Conservation (phyloP, 2,888 invertebrate species). For the Ceramica pisi region DNA sequence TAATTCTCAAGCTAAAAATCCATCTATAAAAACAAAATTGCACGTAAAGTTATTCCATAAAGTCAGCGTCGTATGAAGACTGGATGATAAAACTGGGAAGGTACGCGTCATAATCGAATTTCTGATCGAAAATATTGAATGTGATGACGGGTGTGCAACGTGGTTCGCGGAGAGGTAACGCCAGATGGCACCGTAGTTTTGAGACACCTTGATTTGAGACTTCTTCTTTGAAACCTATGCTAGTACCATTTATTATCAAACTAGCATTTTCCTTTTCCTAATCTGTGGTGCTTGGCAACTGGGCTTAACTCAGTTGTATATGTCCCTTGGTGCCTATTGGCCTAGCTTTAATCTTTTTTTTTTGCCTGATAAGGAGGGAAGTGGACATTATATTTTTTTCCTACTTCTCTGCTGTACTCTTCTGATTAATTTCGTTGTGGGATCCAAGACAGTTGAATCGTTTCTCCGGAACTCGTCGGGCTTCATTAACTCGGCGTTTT, state of each 20-base stretch:
- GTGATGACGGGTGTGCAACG: slow-evolving; percentile 55
- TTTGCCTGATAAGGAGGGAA: too few relatives aligned
- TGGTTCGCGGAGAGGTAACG: slow-evolving; percentile 19
- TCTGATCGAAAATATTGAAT: slow-evolving; percentile 73
- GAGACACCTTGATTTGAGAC: slow-evolving; percentile 5
- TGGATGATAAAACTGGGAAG: slow-evolving; percentile 69
- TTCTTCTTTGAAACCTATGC: not conserved
- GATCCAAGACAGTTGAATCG: too few relatives aligned
- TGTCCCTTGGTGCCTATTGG: too few relatives aligned
- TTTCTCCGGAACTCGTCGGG: too few relatives aligned
- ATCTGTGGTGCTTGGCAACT: too few relatives aligned
- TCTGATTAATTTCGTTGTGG: too few relatives aligned
- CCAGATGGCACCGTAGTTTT: slow-evolving; percentile 40
- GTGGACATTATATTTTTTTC: too few relatives aligned
- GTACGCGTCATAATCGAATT: slow-evolving; percentile 71
- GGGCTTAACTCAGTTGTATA: too few relatives aligned
- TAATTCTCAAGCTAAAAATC: slow-evolving; percentile 55
- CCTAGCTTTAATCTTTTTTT: too few relatives aligned
- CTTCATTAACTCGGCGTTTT: too few relatives aligned
- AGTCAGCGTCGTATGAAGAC: slow-evolving; percentile 66
- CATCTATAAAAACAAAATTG: slow-evolving; percentile 64
- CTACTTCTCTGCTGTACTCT: too few relatives aligned
- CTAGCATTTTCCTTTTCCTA: too few relatives aligned
- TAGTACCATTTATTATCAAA: not conserved
- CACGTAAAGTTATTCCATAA: slow-evolving; percentile 70